Percentiles rank a stretch among this genome's conserved stretches.
Conservation (phyloP, 2,113 vertebrate species). For the Paradisaea rubra region DNA sequence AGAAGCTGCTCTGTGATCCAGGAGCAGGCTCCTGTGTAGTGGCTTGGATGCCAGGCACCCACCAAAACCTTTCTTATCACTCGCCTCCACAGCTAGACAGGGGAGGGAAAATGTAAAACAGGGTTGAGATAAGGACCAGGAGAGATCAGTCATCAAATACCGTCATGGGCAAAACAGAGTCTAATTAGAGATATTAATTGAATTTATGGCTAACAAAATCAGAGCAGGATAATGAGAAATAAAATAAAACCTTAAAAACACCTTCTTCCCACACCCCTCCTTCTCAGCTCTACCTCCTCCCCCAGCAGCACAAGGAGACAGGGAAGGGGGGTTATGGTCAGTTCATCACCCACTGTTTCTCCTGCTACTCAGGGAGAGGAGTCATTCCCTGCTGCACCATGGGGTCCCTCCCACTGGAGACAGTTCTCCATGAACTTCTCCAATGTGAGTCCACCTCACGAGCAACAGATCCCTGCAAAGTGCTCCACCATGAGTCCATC, state of each 20-base stretch:
- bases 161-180: background rate
- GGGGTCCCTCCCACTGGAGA: background rate
- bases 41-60: background rate
- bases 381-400: rapidly evolving
- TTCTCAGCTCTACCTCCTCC: background rate
- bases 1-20: background rate
- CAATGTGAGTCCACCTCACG: background rate
- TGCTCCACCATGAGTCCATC: background rate
- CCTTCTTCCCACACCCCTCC: background rate
- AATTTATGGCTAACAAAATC: background rate
- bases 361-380: background rate
- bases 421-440: background rate
- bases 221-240: background rate
- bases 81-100: background rate
- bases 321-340: background rate
- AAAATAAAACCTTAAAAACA: background rate
- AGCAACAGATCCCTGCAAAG: background rate
- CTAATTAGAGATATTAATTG: background rate
- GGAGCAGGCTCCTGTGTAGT: background rate
- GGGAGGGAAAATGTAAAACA: background rate
- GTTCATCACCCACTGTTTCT: background rate
- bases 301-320: background rate
- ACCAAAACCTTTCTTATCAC: background rate
- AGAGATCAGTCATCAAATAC: background rate
- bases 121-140: background rate